Base-by-base conservation (phyloP, 2,797 vertebrate species). In the Rhadinocentrus ornatus region DNA sequence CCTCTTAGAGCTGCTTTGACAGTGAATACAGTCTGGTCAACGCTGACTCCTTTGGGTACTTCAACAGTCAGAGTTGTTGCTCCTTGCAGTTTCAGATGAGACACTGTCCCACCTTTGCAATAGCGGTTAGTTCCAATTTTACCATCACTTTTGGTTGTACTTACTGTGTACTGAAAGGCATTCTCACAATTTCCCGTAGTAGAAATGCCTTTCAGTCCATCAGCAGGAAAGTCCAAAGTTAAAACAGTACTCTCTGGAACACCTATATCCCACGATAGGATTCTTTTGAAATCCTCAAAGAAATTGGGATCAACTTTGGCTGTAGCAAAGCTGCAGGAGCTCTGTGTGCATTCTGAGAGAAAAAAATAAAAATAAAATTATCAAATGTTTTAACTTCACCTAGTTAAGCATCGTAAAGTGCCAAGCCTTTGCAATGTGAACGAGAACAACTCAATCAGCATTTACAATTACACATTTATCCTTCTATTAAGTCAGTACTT, bases 201-300 rank as follows among this genome's bases (percentile, higher is more conserved):
- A 5, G 77, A 39, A 5, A 66, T 46, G 32, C 74, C 77, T 54
- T 76, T 81, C 24, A 92, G 66, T 31, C 78, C 85, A 2, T 16
- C 56, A 10, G 5, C 69, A 18, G 94, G 88, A 81, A 98, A 96
- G 32, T 90, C 92, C 61, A 99, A 72, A 13, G 94, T 93, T 5
- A 97, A 86, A 0, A 73, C 65, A 1, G 85, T 88, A 48, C 37
- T 73, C 0, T 74, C 4, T 0, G 83, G 80, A 16, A 90, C 69
- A 80, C 65, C 93, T 41, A 97, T 86, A 0, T 95, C 91, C 97
- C 97, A 99, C 31, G 27, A 78, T 13, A 95, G 90, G 24, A 90
- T 95, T 75, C 92, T 94, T 78, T 92, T 93, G 77, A 99, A 96
- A 61, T 84, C 80, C 68, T 90, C 90, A 18, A 97, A 88, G 18